Evolutionary conservation across 2,113 vertebrate species (phyloP).

Genomic region (Sminthopsis crassicaudata): DNA sequence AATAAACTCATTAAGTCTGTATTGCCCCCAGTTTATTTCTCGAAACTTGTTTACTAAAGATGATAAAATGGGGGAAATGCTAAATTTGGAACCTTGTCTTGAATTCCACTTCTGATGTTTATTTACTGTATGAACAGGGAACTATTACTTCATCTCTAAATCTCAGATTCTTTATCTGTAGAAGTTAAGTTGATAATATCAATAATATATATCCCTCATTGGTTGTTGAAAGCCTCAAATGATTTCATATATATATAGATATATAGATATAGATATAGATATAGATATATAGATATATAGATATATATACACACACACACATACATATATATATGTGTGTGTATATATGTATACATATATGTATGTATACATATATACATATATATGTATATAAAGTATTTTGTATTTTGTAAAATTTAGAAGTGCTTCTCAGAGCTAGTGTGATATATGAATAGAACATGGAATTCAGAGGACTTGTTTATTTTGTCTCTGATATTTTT

Average conservation of each 20-base stretch:
- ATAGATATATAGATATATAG: too few relatives aligned
- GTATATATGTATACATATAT: too few relatives aligned
- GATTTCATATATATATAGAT: too few relatives aligned
- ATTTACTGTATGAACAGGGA: background rate
- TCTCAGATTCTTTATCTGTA: background rate
- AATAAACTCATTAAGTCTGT: background rate
- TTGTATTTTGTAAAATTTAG: background rate
- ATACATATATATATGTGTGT: too few relatives aligned
- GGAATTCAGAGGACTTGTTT: too few relatives aligned
- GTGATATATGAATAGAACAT: background rate
- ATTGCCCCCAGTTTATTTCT: background rate
- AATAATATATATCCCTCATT: background rate
- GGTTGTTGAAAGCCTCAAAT: background rate
- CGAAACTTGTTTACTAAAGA: background rate
- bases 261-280: too few relatives aligned
- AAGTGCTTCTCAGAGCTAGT: background rate
- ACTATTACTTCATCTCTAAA: background rate
- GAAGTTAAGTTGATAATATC: background rate
- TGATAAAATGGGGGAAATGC: background rate
- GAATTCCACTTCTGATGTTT: background rate
- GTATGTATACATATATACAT: too few relatives aligned
- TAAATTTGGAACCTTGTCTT: background rate
- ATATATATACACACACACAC: too few relatives aligned
- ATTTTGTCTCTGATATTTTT: background rate
- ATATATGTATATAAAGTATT: background rate